Conservation (phyloP, 2,797 vertebrate genomes). For the Chromis chromis region DNA sequence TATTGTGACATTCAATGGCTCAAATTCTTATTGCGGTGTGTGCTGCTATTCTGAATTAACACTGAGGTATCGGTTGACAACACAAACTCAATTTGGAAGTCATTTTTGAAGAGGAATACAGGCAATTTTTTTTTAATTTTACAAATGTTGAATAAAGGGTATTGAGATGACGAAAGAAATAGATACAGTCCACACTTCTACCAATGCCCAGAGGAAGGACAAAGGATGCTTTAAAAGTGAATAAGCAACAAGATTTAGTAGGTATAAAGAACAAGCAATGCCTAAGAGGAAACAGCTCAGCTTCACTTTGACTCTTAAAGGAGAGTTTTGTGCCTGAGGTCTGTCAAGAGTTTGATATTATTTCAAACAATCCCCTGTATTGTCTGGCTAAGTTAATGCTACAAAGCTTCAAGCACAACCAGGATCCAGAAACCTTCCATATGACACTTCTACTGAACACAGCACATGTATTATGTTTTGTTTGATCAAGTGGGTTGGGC, state of each 20-base stretch:
- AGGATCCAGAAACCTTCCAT: constrained; percentile 47
- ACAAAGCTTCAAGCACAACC: constrained; percentile 58
- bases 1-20: background rate
- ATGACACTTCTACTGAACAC: constrained; percentile 57
- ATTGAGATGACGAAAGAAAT: background rate
- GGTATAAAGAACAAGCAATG: constrained; percentile 1
- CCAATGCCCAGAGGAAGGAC: constrained; percentile 32
- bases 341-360: constrained; percentile 42
- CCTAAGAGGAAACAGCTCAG: constrained; percentile 15
- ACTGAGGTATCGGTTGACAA: background rate
- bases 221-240: constrained; percentile 20
- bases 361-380: constrained; percentile 47
- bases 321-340: constrained; percentile 24
- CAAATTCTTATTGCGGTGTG: background rate
- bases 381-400: constrained; percentile 51
- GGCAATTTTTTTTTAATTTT: background rate
- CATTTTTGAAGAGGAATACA: background rate
- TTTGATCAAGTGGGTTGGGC: constrained; percentile 55
- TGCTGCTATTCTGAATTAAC: background rate
- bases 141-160: background rate
- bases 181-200: background rate
- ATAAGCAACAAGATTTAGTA: constrained; percentile 13
- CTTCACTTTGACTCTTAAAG: constrained; percentile 30
- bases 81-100: background rate
- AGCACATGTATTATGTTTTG: constrained; percentile 57